Conservation (phyloP, 2,113 vertebrate genomes). For the Lanius collurio region DNA sequence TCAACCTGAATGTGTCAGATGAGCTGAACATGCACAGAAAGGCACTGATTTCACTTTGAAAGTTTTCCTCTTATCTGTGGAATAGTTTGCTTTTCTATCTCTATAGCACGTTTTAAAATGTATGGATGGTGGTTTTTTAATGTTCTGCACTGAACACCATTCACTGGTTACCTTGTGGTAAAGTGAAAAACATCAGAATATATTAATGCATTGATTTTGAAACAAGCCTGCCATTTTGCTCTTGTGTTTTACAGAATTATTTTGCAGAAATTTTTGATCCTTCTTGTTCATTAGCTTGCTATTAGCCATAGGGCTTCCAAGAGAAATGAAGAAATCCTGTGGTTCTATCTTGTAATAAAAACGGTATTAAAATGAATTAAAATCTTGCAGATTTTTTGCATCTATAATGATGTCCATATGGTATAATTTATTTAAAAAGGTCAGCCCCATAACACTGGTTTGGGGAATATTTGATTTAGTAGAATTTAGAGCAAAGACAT, state of each 20-base stretch:
- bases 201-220: neutral
- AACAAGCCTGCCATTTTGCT: neutral
- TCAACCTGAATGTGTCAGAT: constrained; percentile 39
- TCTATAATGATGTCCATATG: neutral
- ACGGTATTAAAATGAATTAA: neutral
- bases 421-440: neutral
- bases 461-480: neutral
- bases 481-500: neutral
- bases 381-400: neutral
- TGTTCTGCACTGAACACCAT: neutral
- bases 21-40: neutral
- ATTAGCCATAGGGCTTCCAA: neutral
- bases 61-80: neutral
- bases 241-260: neutral
- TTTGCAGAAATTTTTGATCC: neutral
- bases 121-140: neutral
- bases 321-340: neutral
- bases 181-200: neutral
- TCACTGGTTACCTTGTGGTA: neutral
- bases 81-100: neutral
- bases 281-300: neutral
- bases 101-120: neutral
- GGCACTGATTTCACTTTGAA: neutral
- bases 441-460: neutral
- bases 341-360: neutral